Conservation (phyloP, 2,888 invertebrate genomes). For the Pomacea canaliculata region DNA sequence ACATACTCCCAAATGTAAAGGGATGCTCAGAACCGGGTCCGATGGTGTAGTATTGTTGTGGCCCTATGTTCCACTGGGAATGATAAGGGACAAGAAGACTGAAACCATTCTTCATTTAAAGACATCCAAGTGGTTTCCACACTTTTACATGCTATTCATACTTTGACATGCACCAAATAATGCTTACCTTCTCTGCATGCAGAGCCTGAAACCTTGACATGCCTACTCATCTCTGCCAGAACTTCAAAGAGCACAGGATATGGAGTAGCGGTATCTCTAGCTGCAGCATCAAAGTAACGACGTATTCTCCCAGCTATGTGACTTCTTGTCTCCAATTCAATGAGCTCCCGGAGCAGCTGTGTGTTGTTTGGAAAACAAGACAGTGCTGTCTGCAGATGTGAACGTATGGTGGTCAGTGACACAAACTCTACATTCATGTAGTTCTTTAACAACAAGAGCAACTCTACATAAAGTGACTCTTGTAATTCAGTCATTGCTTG, state of each 20-base stretch:
- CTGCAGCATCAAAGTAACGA: constrained; percentile 49
- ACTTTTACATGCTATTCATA: too few species aligned
- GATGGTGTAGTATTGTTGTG: too few species aligned
- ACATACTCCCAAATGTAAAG: too few species aligned
- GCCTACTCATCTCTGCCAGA: constrained; percentile 36
- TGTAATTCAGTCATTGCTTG: constrained; percentile 14
- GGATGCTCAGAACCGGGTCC: too few species aligned
- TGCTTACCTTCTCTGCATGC: too few species aligned
- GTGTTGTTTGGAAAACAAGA: constrained; percentile 50
- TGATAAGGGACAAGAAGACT: too few species aligned
- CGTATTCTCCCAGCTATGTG: constrained; percentile 58
- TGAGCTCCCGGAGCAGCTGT: constrained; percentile 51
- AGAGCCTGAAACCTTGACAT: constrained; percentile 6
- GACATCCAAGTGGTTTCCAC: too few species aligned
- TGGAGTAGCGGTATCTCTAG: constrained; percentile 35
- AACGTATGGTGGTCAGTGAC: constrained; percentile 49
- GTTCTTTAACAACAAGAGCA: constrained; percentile 47
- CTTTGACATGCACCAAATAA: too few species aligned
- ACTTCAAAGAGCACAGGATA: constrained; percentile 46
- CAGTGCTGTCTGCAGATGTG: constrained; percentile 48
- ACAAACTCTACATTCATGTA: constrained; percentile 45
- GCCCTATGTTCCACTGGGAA: too few species aligned
- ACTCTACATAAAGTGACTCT: constrained; percentile 35
- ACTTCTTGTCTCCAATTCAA: constrained; percentile 55
- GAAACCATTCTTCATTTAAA: too few species aligned